These are phyloP conservation scores for Thelaira solivaga DNA, from an alignment of 2,888 invertebrate species.

Conservation along the genomic window DNA sequence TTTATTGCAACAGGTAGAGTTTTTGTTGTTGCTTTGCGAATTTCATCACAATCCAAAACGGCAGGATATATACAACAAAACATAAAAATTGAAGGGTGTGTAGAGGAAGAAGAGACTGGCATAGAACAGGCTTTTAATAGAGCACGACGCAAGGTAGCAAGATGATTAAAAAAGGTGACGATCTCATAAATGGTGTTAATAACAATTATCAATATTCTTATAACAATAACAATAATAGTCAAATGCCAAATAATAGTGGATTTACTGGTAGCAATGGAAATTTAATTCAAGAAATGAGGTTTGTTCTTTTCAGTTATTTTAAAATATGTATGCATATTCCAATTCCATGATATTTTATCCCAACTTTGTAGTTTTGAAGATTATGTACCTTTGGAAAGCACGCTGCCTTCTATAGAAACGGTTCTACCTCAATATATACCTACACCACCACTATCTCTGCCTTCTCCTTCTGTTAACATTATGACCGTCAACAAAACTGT, in stretches of 20 bases:
- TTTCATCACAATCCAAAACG: conserved; percentile 65
- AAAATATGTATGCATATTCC: conserved; percentile 31
- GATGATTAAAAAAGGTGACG: conserved; percentile 64
- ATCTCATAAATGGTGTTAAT: conserved; percentile 52
- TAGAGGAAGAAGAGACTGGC: conserved; percentile 31
- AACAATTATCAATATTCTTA: conserved; percentile 32
- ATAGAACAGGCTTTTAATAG: conserved; percentile 49
- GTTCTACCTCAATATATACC: conserved; percentile 60
- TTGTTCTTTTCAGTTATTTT: conserved; percentile 46
- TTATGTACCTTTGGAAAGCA: conserved; percentile 48
- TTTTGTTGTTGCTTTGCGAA: conserved; percentile 54
- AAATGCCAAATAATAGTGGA: not conserved
- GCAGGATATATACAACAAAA: conserved; percentile 49
- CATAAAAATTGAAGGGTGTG: conserved; percentile 26
- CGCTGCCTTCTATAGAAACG: conserved; percentile 55
- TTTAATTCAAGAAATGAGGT: conserved; percentile 47
- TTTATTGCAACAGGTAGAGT: conserved; percentile 48
- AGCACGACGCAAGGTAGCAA: conserved; percentile 55
- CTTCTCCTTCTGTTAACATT: conserved; percentile 59
- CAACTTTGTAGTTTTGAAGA: conserved; percentile 55
- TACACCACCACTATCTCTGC: conserved; percentile 57
- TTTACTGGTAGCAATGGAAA: not conserved
- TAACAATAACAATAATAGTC: conserved; percentile 9
- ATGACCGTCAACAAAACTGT: conserved; percentile 36
- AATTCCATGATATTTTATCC: conserved; percentile 28